A percentile compares a stretch with the other conserved stretches of the same genome.
phyloP scores from a whole-genome alignment of 1,140 invertebrate genomes.

The Drosophila pseudoobscura region DNA sequence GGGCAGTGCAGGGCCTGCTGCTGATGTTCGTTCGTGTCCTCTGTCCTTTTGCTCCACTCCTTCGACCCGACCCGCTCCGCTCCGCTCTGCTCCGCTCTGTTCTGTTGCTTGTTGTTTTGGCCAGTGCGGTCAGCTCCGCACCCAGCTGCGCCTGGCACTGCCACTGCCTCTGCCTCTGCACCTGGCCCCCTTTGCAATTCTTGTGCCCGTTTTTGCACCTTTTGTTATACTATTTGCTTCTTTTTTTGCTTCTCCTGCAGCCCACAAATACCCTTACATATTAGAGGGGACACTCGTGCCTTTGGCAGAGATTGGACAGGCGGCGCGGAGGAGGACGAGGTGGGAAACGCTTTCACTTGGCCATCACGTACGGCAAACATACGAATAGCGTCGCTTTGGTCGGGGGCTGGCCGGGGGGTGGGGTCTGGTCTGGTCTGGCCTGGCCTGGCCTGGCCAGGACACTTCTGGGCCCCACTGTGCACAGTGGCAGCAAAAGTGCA shows the following conservation, averaged over 20 bases:
- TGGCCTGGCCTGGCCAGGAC: conserved; percentile 10
- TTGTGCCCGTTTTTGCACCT: conserved; percentile 75
- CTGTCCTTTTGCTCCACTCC: conserved; percentile 3
- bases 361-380: conserved; percentile 61
- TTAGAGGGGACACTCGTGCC: conserved; percentile 34
- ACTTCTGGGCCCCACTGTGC: conserved; percentile 63
- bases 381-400: neutral
- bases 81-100: conserved; percentile 6
- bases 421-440: no score
- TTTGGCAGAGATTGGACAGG: no score
- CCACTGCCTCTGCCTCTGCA: conserved; percentile 2
- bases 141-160: neutral
- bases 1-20: conserved; percentile 17
- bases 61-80: no score
- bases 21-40: conserved; percentile 53
- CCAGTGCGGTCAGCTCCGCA: conserved; percentile 50
- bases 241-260: conserved; percentile 16
- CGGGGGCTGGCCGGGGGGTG: no score
- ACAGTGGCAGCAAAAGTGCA: conserved; percentile 77
- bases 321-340: neutral
- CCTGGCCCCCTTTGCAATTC: conserved; percentile 55
- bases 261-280: conserved; percentile 56
- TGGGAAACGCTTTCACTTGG: conserved; percentile 64
- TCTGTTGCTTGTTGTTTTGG: conserved; percentile 49
- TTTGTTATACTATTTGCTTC: conserved; percentile 48